Conservation (phyloP, 2,797 vertebrate species). For the Thripadectes ignobilis region DNA sequence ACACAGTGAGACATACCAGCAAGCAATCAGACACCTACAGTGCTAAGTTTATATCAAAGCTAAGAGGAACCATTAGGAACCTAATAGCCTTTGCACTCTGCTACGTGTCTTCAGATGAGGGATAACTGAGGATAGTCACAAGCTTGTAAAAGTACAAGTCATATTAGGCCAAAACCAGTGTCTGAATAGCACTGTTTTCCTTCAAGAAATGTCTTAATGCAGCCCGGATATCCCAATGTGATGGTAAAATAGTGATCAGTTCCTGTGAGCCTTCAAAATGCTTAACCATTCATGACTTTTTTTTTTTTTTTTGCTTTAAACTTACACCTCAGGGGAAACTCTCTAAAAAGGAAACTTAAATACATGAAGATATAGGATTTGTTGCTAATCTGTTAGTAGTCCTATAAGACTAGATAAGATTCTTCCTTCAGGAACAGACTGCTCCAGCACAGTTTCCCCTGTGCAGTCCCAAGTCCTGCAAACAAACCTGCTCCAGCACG, state of each 20-base stretch:
- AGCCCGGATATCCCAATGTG: rapidly evolving
- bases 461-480: neutral
- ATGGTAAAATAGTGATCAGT: neutral
- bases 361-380: neutral
- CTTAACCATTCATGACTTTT: neutral
- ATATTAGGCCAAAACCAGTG: neutral
- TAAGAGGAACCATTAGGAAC: neutral
- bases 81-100: neutral
- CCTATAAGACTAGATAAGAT: neutral
- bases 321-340: neutral
- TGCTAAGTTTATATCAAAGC: neutral
- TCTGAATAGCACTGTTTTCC: neutral
- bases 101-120: neutral
- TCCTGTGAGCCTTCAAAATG: neutral
- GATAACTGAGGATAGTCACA: neutral
- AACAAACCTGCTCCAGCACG: neutral
- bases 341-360: neutral
- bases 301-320: neutral
- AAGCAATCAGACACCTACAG: neutral
- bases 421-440: neutral
- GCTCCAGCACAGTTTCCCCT: neutral
- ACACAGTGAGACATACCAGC: neutral
- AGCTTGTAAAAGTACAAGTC: neutral
- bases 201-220: neutral
- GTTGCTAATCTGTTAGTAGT: neutral